Conservation (phyloP, 2,888 invertebrate species). For the Antheraea assamensis region DNA sequence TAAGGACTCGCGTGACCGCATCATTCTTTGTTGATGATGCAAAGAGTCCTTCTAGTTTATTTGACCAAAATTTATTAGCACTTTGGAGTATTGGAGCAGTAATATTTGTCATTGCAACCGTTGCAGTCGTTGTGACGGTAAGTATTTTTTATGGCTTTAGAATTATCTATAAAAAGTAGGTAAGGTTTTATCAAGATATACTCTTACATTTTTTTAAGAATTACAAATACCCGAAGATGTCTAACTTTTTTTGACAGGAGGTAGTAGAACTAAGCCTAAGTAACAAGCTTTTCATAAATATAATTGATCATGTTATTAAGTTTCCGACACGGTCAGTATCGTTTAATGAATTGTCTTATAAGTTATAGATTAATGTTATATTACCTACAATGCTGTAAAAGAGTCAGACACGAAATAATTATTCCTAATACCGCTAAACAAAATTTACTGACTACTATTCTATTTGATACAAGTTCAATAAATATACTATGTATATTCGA, state of each 20-base stretch:
- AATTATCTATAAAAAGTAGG: neutral
- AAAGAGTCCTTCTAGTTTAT: conserved; percentile 47
- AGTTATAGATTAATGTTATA: too few species aligned
- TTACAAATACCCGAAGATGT: too few species aligned
- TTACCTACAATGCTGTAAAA: too few species aligned
- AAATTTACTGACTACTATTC: neutral
- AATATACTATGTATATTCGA: neutral
- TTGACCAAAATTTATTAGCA: conserved; percentile 58
- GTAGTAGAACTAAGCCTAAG: too few species aligned
- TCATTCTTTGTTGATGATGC: conserved; percentile 65
- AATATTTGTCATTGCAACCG: conserved; percentile 47
- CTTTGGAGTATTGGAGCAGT: conserved; percentile 53
- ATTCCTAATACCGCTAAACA: neutral
- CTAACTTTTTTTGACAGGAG: too few species aligned
- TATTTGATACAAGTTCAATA: neutral
- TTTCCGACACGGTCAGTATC: too few species aligned
- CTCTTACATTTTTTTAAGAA: too few species aligned
- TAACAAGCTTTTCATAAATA: too few species aligned
- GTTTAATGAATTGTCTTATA: too few species aligned
- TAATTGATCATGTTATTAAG: too few species aligned
- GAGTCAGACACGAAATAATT: too few species aligned
- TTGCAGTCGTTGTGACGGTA: conserved; percentile 63
- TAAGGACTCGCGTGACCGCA: conserved; percentile 62
- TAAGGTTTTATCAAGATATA: neutral
- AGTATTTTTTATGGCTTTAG: conserved; percentile 18